Evolutionary conservation across 2,888 invertebrate species (phyloP), one percentile per base, ranked within the genome.

Genomic region (Metalampra italica): DNA sequence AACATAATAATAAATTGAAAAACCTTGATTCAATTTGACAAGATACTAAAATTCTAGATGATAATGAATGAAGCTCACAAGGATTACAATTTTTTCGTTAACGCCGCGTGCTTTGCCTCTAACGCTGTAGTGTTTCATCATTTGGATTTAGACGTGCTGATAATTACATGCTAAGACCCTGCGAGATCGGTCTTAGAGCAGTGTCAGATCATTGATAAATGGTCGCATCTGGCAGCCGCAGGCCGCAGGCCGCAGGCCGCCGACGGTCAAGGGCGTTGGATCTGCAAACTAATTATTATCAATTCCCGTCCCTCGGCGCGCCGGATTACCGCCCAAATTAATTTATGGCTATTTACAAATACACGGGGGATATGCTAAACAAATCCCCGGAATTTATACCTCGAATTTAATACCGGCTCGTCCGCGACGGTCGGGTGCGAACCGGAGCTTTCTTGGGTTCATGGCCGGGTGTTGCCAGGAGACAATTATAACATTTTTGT

Each of bases 211-310:
- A 12, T 40, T 46, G 46, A 46, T 46, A 46, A 46, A 46, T 46
- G 41, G 22, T 36, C 36, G 36, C 3, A n/a, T 7, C 11, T n/a
- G 11, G 36, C n/a, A 36, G n/a, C n/a, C 7, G 3, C 36, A n/a
- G 7, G 36, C 36, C 36, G 36, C 36, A 1, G n/a, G n/a, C 36
- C 36, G n/a, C 2, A 8, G 36, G n/a, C n/a, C 7, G 36, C 11
- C 9, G 9, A 38, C 43, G 66, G 60, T 63, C 57, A 56, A 54
- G 55, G 51, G 48, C 52, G 46, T 46, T 11, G 42, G 43, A 47
- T 50, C 36, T 22, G 55, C 58, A 56, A 66, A 66, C 67, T 62
- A 66, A 62, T 66, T 65, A 66, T 65, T 66, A 61, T 61, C 67
- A 51, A 53, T 55, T 53, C 52, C 47, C 13, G 38, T 9, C 47